Conservation (phyloP, 2,113 vertebrate genomes). For the Prinia subflava region DNA sequence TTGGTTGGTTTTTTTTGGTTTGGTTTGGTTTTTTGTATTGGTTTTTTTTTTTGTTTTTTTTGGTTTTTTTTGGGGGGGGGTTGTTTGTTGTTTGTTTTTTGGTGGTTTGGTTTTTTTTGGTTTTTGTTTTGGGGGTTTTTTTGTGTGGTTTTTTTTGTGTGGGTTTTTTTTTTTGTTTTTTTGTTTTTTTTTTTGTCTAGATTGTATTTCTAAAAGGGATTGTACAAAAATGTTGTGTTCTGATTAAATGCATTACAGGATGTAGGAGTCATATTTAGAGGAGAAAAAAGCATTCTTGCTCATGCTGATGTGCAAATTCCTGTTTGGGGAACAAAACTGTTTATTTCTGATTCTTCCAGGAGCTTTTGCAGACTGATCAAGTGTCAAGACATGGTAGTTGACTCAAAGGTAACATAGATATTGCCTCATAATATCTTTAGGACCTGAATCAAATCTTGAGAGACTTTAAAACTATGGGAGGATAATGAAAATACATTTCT, state of each 20-base stretch:
- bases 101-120: no score
- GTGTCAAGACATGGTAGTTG: constrained; percentile 59
- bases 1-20: background rate
- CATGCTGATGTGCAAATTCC: background rate
- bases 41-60: background rate
- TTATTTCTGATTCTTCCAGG: constrained; percentile 50
- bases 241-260: constrained; percentile 22
- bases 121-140: no score
- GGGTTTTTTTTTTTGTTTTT: background rate
- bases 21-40: no score
- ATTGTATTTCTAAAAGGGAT: background rate
- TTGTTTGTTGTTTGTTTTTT: no score
- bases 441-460: constrained; percentile 49
- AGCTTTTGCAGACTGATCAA: constrained; percentile 49
- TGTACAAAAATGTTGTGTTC: background rate
- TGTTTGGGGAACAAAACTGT: constrained; percentile 43
- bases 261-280: background rate
- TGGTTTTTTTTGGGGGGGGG: no score
- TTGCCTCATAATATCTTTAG: constrained; percentile 46
- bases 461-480: constrained; percentile 44
- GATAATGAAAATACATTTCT: constrained; percentile 59
- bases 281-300: background rate
- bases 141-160: no score
- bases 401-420: constrained; percentile 55
- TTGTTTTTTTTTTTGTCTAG: background rate